Evolutionary conservation across 2,113 vertebrate species (phyloP).

Genomic region (Mormoops blainvillei): DNA sequence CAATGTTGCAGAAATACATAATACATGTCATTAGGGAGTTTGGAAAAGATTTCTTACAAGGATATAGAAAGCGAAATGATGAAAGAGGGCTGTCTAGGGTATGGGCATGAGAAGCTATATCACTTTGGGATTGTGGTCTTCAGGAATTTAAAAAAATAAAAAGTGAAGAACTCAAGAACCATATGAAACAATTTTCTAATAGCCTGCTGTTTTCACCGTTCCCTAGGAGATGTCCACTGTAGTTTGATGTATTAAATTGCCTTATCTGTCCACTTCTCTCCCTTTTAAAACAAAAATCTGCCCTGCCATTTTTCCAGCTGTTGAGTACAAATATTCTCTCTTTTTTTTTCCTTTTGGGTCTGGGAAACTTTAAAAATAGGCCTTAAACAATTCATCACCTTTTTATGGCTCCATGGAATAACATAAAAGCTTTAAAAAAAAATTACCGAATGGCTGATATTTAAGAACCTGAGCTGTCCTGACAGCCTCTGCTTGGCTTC

Average conservation of each 20-base stretch:
- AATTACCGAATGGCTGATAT: constrained; percentile 44
- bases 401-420: constrained; percentile 70
- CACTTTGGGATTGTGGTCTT: not conserved
- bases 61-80: not conserved
- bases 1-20: not conserved
- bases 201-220: constrained; percentile 54
- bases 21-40: not conserved
- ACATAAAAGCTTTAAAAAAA: constrained; percentile 47
- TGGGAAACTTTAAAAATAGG: constrained; percentile 64
- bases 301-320: constrained; percentile 30
- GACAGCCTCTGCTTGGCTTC: constrained; percentile 54
- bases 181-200: constrained; percentile 58
- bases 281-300: constrained; percentile 67
- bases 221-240: constrained; percentile 56
- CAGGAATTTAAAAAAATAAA: not conserved
- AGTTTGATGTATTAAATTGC: constrained; percentile 41
- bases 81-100: not conserved
- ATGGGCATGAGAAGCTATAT: not conserved
- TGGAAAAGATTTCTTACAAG: not conserved
- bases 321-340: constrained; percentile 32
- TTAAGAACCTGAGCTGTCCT: constrained; percentile 63
- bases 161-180: not conserved
- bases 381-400: constrained; percentile 58
- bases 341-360: constrained; percentile 30
- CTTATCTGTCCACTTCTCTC: constrained; percentile 53